Evolutionary conservation across 2,797 vertebrate species (phyloP), one percentile per base, ranked within the genome.

Genomic region (Falco concolor): DNA sequence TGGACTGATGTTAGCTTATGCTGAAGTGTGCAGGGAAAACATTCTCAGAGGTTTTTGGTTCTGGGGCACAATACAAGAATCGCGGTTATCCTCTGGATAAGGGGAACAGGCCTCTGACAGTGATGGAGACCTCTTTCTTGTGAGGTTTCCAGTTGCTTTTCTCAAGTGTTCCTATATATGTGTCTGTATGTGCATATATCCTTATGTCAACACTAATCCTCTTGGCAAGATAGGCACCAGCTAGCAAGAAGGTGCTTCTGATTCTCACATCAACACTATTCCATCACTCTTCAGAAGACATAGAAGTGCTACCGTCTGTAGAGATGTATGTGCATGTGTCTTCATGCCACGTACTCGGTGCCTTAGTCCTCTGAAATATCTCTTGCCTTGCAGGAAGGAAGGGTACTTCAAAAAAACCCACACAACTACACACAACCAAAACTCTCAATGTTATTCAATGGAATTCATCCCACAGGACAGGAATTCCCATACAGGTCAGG

Each of bases 391-490:
- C 54, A 87, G 80, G 44, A 93, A 91, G 67, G 54, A 87, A 95
- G 9, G 6, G 32, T 57, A 47, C 53, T 92, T 88, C 0, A 78
- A 67, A 63, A 77, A 70, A 22, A 3, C 38, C 23, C 22, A 44
- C 52, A 15, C 13, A 42, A 14, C 40, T 16, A 42, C 40, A 42
- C 52, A 52, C 44, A 84, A 83, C 63, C 42, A 24, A 76, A 94
- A 75, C 42, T 86, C 27, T 72, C 42, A 34, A 1, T 65, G 45
- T 93, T 94, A 52, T 95, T 96, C 77, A 92, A 25, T 79, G 76
- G 59, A 90, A 96, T 96, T 96, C 63, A 82, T 95, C 94, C 86
- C 90, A 94, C 44, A 68, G 87, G 93, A 90, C 40, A 89, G 82
- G 79, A 84, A 93, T 90, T 94, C 91, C 92, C 77, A 85, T 87